These are phyloP conservation scores for Pseudorectes ferrugineus DNA, from an alignment of 2,113 vertebrate species.

Conservation along the genomic window DNA sequence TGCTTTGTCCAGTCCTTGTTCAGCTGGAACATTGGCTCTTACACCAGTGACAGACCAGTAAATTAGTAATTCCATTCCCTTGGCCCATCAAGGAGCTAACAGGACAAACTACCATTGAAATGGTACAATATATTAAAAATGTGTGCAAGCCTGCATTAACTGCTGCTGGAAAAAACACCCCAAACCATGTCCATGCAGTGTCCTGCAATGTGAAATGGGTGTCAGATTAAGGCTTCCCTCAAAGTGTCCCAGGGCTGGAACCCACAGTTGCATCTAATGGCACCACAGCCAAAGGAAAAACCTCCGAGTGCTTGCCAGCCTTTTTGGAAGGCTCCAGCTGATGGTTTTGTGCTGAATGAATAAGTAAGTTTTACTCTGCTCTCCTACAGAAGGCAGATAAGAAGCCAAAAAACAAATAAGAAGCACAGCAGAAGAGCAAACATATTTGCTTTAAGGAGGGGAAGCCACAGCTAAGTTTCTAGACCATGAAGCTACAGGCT, in stretches of 20 bases:
- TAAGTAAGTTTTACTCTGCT: background rate
- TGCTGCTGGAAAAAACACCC: background rate
- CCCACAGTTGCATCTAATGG: background rate
- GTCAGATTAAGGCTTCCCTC: background rate
- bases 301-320: background rate
- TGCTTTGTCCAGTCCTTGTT: background rate
- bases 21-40: background rate
- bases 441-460: background rate
- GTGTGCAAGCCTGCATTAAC: background rate
- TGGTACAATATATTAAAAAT: accelerated
- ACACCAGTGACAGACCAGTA: background rate
- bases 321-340: background rate
- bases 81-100: background rate
- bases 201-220: background rate
- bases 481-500: background rate
- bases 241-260: background rate
- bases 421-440: background rate
- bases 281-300: background rate
- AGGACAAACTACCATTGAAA: background rate
- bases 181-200: accelerated
- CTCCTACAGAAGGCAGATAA: background rate
- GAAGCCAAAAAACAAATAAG: background rate
- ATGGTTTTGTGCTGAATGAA: background rate
- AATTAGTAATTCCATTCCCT: background rate
- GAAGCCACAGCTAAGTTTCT: background rate